Conservation (phyloP, 2,113 vertebrate genomes). For the Brachirus orientalis region DNA sequence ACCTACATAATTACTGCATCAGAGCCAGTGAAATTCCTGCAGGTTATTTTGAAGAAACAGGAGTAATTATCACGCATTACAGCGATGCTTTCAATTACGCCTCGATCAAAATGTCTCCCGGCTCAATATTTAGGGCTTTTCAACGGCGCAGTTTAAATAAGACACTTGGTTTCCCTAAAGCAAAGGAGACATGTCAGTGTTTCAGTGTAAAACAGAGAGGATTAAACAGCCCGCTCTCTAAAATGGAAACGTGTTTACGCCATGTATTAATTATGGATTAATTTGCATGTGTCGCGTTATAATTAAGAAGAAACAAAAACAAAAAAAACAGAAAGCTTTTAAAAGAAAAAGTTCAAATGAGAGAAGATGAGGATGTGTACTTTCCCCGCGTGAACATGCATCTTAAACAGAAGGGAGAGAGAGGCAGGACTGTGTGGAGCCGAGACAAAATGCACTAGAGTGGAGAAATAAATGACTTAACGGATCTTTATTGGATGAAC, state of each 20-base stretch:
- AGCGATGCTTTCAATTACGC: constrained; percentile 74
- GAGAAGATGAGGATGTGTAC: constrained; percentile 17
- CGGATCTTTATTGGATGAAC: constrained; percentile 86
- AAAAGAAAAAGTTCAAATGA: constrained; percentile 66
- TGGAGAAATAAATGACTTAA: constrained; percentile 73
- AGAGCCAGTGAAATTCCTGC: constrained; percentile 76
- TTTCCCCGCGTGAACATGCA: background rate
- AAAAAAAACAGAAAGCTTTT: constrained; percentile 56
- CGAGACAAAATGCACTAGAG: constrained; percentile 53
- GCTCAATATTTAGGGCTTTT: constrained; percentile 55
- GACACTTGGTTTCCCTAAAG: constrained; percentile 57
- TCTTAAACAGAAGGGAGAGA: background rate
- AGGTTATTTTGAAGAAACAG: constrained; percentile 76
- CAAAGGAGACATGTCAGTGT: constrained; percentile 57
- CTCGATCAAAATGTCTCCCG: constrained; percentile 70
- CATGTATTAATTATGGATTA: constrained; percentile 67
- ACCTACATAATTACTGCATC: constrained; percentile 83
- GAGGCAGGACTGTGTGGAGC: constrained; percentile 30
- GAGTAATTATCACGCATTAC: constrained; percentile 78
- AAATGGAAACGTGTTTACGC: constrained; percentile 66
- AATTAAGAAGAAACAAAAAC: constrained; percentile 50
- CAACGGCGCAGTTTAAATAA: too few species aligned
- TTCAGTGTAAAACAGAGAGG: constrained; percentile 63
- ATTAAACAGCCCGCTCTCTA: constrained; percentile 63
- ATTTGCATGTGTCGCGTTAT: constrained; percentile 70